phyloP scores from a whole-genome alignment of 2,888 invertebrate species.

The Clusia tigrina region DNA sequence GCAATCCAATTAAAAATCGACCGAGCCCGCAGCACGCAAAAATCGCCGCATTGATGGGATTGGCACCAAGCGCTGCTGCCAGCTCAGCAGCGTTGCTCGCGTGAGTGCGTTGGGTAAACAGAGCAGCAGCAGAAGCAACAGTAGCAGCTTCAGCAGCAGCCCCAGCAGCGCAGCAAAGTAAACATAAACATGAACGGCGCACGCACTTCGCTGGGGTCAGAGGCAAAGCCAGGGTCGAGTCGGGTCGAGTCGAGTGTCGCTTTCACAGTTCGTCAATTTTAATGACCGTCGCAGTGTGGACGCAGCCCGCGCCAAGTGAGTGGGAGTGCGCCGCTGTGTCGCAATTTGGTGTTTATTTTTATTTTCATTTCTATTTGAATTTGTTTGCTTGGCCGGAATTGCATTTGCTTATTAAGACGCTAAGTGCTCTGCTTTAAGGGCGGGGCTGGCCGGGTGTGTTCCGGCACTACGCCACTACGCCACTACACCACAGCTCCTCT shows the following conservation, averaged over 20 bases:
- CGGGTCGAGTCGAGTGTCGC: neutral
- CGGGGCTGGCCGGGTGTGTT: slow-evolving; percentile 22
- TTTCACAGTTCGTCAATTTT: slow-evolving; percentile 61
- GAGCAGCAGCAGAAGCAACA: slow-evolving; percentile 19
- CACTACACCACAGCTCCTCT: neutral
- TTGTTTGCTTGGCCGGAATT: slow-evolving; percentile 30
- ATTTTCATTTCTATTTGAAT: slow-evolving; percentile 31
- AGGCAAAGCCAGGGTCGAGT: no score
- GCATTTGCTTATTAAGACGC: slow-evolving; percentile 36
- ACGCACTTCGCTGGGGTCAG: no score
- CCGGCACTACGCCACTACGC: neutral
- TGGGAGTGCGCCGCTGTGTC: neutral
- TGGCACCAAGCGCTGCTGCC: neutral
- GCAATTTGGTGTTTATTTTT: neutral
- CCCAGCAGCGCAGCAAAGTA: neutral
- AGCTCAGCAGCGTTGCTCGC: neutral
- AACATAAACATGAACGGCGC: slow-evolving; percentile 18
- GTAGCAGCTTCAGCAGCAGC: neutral
- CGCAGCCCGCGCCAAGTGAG: neutral
- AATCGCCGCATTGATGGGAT: neutral
- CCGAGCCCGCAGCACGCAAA: slow-evolving; percentile 2
- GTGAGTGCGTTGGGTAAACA: neutral
- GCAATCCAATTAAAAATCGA: slow-evolving; percentile 25
- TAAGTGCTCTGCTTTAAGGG: slow-evolving; percentile 14
- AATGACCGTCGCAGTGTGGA: slow-evolving; percentile 35